Evolutionary conservation across 2,888 invertebrate species (phyloP).

Genomic region (Pilophorus perplexus): DNA sequence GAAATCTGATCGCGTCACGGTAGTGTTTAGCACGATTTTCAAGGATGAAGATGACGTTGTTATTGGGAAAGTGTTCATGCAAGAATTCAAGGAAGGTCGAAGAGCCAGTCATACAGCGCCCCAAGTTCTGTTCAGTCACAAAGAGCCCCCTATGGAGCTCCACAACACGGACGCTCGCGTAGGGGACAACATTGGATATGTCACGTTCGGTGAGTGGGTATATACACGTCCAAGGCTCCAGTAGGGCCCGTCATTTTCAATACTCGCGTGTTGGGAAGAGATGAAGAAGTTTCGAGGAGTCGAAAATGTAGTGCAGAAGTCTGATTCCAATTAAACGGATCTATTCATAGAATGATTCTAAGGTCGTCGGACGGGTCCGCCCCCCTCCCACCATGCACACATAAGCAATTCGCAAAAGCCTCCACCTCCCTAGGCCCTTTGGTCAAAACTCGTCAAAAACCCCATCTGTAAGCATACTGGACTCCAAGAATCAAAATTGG

Average conservation of each 20-base stretch:
- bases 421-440: too few relatives aligned
- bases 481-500: too few relatives aligned
- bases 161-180: constrained; percentile 88
- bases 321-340: too few relatives aligned
- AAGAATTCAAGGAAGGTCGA: constrained; percentile 97
- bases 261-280: too few relatives aligned
- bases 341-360: too few relatives aligned
- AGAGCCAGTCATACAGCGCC: constrained; percentile 93
- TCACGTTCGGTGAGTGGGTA: constrained; percentile 99
- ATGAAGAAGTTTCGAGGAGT: too few relatives aligned
- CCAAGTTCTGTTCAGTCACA: constrained; percentile 86
- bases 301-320: too few relatives aligned
- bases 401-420: too few relatives aligned
- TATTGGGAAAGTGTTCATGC: constrained; percentile 99
- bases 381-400: too few relatives aligned
- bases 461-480: too few relatives aligned
- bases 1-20: constrained; percentile 96
- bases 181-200: constrained; percentile 98
- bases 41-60: constrained; percentile 97
- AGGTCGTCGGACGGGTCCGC: too few relatives aligned
- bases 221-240: constrained; percentile 52
- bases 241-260: not conserved
- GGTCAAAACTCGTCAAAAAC: too few relatives aligned
- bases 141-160: constrained; percentile 94
- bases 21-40: constrained; percentile 98